These are phyloP conservation scores for Caligus rogercresseyi DNA, from an alignment of 1,140 invertebrate genomes.

Conservation along the genomic window DNA sequence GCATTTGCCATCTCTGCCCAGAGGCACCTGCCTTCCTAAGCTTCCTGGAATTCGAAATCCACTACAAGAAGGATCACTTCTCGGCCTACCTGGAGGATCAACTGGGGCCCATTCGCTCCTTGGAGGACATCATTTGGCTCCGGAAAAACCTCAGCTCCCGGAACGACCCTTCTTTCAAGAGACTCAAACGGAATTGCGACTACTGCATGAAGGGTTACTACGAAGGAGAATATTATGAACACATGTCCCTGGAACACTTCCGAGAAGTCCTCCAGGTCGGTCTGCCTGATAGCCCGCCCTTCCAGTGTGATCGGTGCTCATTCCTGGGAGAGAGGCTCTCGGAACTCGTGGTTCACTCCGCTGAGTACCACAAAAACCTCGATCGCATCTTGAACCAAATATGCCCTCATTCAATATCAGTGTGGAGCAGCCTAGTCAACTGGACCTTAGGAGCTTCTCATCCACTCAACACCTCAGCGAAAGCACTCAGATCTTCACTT, in stretches of 20 bases:
- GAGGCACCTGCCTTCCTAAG: neutral
- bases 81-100: neutral
- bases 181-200: neutral
- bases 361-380: constrained; percentile 7
- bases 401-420: neutral
- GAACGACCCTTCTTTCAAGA: neutral
- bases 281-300: neutral
- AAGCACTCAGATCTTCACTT: neutral
- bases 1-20: neutral
- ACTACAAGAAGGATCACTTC: neutral
- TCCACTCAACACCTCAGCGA: neutral
- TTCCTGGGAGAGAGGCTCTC: neutral
- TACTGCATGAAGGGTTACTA: neutral
- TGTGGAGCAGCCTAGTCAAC: neutral
- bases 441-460: neutral
- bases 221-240: neutral
- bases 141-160: neutral
- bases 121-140: neutral
- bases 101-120: neutral
- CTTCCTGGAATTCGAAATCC: neutral
- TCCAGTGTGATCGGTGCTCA: neutral
- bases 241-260: constrained; percentile 11
- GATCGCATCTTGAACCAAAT: neutral
- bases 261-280: neutral
- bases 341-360: neutral